These are phyloP conservation scores for Ceratina japonica DNA, from an alignment of 1,140 invertebrate genomes.

Conservation along the genomic window DNA sequence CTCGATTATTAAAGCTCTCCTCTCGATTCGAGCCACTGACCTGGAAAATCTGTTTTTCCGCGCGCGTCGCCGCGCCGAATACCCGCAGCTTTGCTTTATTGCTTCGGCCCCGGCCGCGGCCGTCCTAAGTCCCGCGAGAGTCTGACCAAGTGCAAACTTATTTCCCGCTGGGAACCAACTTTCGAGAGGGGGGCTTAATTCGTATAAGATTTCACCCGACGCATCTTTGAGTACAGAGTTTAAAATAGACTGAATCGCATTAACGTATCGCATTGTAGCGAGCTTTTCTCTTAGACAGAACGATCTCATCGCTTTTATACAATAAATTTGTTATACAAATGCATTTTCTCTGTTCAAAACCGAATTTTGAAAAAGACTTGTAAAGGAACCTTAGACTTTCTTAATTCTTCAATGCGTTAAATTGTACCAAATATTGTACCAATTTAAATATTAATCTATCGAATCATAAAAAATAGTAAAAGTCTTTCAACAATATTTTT, in stretches of 20 bases:
- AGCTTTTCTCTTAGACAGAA: too few species aligned
- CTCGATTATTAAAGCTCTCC: slow-evolving; percentile 14
- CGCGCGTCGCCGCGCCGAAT: too few species aligned
- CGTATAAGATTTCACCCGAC: not conserved
- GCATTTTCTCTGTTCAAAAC: too few species aligned
- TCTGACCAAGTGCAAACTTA: slow-evolving; percentile 3
- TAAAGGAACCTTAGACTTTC: too few species aligned
- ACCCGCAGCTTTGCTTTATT: not conserved
- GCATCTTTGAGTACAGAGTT: not conserved
- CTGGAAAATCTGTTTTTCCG: slow-evolving; percentile 16
- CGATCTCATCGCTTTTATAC: too few species aligned
- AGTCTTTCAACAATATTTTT: not conserved
- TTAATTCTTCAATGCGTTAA: too few species aligned
- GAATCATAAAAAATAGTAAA: too few species aligned
- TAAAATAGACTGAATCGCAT: not conserved
- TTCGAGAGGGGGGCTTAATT: not conserved
- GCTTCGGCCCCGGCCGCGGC: not conserved
- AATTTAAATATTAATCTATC: not conserved
- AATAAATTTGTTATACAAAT: too few species aligned
- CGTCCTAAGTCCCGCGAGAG: not conserved
- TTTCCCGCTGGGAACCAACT: not conserved
- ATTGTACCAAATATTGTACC: not conserved
- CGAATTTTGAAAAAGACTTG: too few species aligned
- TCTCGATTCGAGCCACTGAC: not conserved
- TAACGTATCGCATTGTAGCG: too few species aligned